Evolutionary conservation across 2,888 invertebrate genomes (phyloP).

Genomic region (Busseola fusca): DNA sequence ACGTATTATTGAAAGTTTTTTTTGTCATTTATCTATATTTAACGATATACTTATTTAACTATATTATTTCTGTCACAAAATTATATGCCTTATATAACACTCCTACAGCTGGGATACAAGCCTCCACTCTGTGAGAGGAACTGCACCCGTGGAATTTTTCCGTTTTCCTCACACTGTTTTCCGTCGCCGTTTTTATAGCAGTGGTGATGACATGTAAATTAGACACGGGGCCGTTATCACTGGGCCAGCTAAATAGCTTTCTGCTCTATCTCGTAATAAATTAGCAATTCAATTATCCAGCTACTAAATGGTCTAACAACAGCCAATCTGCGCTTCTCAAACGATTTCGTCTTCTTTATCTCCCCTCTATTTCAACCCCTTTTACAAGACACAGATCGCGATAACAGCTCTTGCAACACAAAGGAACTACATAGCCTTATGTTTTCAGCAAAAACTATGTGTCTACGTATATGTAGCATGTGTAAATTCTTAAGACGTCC

Average conservation of each 20-base stretch:
- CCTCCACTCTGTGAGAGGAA: not conserved
- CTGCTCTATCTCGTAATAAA: not conserved
- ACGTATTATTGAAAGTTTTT: not conserved
- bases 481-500: constrained; percentile 65
- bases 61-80: not conserved
- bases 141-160: not conserved
- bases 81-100: too few relatives aligned
- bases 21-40: not conserved
- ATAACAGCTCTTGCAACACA: constrained; percentile 20
- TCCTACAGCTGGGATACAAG: too few relatives aligned
- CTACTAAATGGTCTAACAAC: not conserved
- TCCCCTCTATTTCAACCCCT: constrained; percentile 17
- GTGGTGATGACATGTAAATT: not conserved
- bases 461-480: constrained; percentile 34
- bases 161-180: not conserved
- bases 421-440: constrained; percentile 29
- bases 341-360: constrained; percentile 6
- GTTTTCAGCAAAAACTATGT: constrained; percentile 45
- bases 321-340: constrained; percentile 5
- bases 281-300: not conserved
- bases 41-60: not conserved
- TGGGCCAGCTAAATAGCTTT: not conserved
- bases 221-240: not conserved
- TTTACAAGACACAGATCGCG: constrained; percentile 28
- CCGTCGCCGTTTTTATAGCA: not conserved